Evolutionary conservation across 2,113 vertebrate species (phyloP).

Genomic region (Sciurus niger): DNA sequence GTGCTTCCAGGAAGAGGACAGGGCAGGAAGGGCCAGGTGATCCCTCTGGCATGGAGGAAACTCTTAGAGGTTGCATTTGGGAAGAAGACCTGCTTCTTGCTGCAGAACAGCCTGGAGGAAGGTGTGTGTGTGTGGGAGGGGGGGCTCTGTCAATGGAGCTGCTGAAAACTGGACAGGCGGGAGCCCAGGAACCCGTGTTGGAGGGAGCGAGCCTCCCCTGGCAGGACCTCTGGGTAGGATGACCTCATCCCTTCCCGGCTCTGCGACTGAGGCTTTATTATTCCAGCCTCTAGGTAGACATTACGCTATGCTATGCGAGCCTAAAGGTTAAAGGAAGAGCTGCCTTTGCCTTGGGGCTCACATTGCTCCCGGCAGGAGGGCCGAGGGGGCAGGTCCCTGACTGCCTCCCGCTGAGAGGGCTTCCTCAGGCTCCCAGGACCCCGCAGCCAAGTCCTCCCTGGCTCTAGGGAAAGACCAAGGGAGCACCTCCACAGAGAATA

Average conservation of each 20-base stretch:
- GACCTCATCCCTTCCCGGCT: conserved; percentile 82
- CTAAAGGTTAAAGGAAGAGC: conserved; percentile 82
- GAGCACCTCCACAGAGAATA: not conserved
- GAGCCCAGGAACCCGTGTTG: conserved; percentile 37
- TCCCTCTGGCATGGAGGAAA: not conserved
- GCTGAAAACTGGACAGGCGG: not conserved
- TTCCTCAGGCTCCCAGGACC: not conserved
- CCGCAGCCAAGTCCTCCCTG: not conserved
- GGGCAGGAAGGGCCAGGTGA: not conserved
- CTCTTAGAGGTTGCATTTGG: not conserved
- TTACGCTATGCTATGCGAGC: conserved; percentile 82
- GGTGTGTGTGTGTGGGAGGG: not conserved
- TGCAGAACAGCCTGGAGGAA: not conserved
- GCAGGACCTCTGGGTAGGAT: conserved; percentile 73
- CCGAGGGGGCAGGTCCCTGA: not conserved
- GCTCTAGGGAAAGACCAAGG: not conserved
- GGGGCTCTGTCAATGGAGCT: not conserved
- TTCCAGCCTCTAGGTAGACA: conserved; percentile 83
- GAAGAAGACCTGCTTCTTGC: conserved; percentile 2
- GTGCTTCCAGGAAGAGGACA: not conserved
- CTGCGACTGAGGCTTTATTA: conserved; percentile 77
- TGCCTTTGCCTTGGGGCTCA: not conserved
- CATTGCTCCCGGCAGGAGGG: not conserved
- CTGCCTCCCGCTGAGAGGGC: no score
- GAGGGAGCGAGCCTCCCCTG: conserved; percentile 65